A percentile compares a stretch with the other conserved stretches of the same genome.
Conservation (phyloP, 2,113 vertebrate species). For the Stictonetta naevosa region DNA sequence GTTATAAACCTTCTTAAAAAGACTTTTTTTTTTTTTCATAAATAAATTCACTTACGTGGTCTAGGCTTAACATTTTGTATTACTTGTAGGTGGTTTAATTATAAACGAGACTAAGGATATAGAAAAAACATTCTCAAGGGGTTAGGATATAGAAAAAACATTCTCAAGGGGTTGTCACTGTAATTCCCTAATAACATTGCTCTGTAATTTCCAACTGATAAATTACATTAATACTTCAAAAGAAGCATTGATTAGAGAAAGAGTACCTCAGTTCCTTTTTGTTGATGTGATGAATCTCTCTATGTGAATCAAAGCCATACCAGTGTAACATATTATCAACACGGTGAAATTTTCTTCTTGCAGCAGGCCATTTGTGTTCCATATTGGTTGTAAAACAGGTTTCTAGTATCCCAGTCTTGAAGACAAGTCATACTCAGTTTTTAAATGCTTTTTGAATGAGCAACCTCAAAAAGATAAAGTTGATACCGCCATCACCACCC, state of each 20-base stretch:
- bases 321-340: neutral
- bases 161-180: constrained; percentile 54
- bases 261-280: neutral
- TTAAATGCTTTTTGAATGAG: neutral
- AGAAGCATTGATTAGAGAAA: constrained; percentile 28
- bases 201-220: constrained; percentile 39
- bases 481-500: neutral
- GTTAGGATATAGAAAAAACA: constrained; percentile 26
- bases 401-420: neutral
- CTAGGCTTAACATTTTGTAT: constrained; percentile 11
- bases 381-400: neutral
- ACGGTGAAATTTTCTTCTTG: neutral
- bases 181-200: constrained; percentile 52
- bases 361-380: neutral
- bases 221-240: constrained; percentile 57
- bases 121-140: constrained; percentile 43
- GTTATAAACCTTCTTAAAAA: neutral
- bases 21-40: neutral
- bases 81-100: neutral
- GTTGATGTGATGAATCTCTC: neutral
- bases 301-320: neutral
- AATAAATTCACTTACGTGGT: constrained; percentile 2
- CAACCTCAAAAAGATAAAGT: neutral
- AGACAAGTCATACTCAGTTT: neutral
- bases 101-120: neutral